Conservation (phyloP, 1,140 invertebrate species). For the Metopolophium dirhodum region DNA sequence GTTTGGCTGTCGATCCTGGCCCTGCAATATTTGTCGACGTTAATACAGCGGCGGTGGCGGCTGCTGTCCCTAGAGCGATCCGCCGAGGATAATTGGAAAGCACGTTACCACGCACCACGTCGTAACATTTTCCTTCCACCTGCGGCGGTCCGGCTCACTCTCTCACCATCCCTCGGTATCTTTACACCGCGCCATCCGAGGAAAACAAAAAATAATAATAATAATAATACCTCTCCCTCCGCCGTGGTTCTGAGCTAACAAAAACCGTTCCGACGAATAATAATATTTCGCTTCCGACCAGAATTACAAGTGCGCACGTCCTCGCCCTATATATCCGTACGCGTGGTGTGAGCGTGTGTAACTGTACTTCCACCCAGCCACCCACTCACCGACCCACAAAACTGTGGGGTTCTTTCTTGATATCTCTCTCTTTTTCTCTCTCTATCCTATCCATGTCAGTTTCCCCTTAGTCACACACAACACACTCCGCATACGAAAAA, state of each 20-base stretch:
- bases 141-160: not conserved
- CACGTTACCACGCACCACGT: not conserved
- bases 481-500: slow-evolving; percentile 50
- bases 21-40: slow-evolving; percentile 52
- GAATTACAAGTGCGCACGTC: slow-evolving; percentile 49
- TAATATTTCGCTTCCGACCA: slow-evolving; percentile 49
- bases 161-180: not conserved
- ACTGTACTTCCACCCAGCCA: not conserved
- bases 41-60: not conserved
- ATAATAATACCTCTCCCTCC: slow-evolving; percentile 12
- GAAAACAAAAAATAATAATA: slow-evolving; percentile 13
- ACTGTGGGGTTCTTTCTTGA: not conserved
- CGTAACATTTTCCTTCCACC: slow-evolving; percentile 36
- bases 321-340: not conserved
- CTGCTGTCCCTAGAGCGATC: slow-evolving; percentile 36
- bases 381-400: not conserved
- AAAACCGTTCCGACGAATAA: slow-evolving; percentile 53
- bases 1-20: slow-evolving; percentile 46
- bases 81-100: slow-evolving; percentile 53
- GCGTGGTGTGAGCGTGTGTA: not conserved
- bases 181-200: not conserved
- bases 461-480: slow-evolving; percentile 35
- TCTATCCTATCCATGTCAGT: not conserved
- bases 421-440: not conserved
- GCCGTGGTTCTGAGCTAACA: not conserved